Base-by-base conservation (phyloP, 2,113 vertebrate genomes). In the Vicugna pacos region DNA sequence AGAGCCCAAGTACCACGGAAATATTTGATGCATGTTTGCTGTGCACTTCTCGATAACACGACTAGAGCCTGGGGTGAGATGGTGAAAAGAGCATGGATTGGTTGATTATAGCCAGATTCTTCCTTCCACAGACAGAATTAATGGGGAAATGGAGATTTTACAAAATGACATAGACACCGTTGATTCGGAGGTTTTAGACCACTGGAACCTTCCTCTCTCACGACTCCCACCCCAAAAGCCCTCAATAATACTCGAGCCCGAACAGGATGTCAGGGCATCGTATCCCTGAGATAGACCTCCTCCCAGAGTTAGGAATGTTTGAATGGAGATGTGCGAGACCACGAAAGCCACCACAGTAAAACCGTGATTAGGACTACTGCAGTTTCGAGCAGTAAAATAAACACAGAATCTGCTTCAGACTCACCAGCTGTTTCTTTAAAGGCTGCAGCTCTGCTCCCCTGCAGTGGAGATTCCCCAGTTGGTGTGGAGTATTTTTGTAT, bases 1-100 rank as follows among this genome's bases (percentile, higher is more conserved):
- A 9, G 52, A 48, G 20, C 24, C 58, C 64, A 1, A 0, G 32
- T 1, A 52, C 65, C 1, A 0, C 6, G 12, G 6, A 30, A 16
- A 38, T 64, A 0, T 8, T 17, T 15, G 79, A 48, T 15, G 42
- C 20, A 46, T 1, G 8, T 77, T 48, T 56, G 30, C 58, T 50
- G 52, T 3, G 28, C n/a, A 1, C n/a, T 15, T 24, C 42, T 75
- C 24, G 4, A 17, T 16, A 32, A 65, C 6, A 58, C 32, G 30
- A 26, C n/a, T 5, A 42, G 56, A 56, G 70, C 26, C 24, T 85
- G 38, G 50, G 16, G 38, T 10, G 48, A 60, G 46, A 6, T 1
- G 30, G 65, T 3, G 0, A 4, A 60, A n/a, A 17, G 52, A 62
- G 13, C 3, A 1, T 6, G 50, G 42, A 2, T 8, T 19, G 75